Base-by-base conservation (phyloP, 1,140 invertebrate genomes). In the Ceratosolen solmsi region DNA sequence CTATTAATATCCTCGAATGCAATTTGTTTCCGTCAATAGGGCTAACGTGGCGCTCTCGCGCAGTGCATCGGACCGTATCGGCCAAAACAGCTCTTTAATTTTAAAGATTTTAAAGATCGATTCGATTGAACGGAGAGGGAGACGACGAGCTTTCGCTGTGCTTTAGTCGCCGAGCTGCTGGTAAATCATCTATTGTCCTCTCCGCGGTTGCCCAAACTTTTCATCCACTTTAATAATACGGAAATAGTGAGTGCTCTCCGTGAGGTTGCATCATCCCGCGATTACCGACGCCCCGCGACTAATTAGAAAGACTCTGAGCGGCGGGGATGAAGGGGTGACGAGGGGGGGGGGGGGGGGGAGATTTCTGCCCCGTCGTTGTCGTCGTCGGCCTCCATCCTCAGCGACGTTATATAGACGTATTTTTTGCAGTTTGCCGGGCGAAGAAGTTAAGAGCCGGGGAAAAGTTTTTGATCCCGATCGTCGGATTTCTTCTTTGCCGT, bases 401-500 rank as follows among this genome's bases (percentile, higher is more conserved):
- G 5, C 41, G 5, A 7, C n/a, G 46, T 68, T 49, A 65, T n/a
- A 49, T 51, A 68, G 25, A 65, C 51, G 33, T 65, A 68, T 30
- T 25, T n/a, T n/a, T n/a, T 11, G 20, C 46, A 41, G n/a, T 63
- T 49, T 49, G 20, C 41, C 5, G 41, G 5, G 5, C 49, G 1
- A 27, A 27, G 51, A 58, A 41, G 74, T 76, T 36, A 17, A 8
- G 30, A 25, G 73, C 22, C 77, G 33, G 33, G 74, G n/a, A 80
- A 80, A 80, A 80, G 27, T 78, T 79, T 79, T 79, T 71, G 77
- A 79, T 70, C 77, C 65, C 30, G 46, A 51, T 54, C 76, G 68
- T n/a, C 1, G 25, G 65, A 72, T 46, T 22, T 71, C 33, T 56
- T 70, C 65, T 51, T 75, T 27, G n/a, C 58, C 25, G 36, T n/a